Percentiles rank a stretch among this genome's conserved stretches.
These are phyloP conservation scores for Distichodus sexfasciatus DNA, from an alignment of 2,797 vertebrate genomes.

Conservation along the genomic window DNA sequence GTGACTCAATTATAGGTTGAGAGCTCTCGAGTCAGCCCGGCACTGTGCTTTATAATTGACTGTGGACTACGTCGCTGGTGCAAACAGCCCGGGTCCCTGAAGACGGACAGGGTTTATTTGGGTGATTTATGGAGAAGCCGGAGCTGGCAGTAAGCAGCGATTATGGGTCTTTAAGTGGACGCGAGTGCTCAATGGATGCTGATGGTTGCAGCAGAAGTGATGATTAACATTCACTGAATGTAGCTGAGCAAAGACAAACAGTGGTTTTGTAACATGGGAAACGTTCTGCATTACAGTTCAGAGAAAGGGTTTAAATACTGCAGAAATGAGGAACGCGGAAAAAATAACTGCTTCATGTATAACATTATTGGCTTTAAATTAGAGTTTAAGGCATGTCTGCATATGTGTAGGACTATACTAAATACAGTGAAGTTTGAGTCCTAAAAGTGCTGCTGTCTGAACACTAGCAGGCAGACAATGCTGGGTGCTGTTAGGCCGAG, in stretches of 20 bases:
- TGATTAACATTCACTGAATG: slow-evolving; percentile 10
- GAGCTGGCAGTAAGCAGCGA: neutral
- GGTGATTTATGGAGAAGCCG: slow-evolving; percentile 15
- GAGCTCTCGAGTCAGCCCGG: slow-evolving; percentile 25
- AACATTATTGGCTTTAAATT: no score
- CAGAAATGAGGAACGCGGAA: no score
- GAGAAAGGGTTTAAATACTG: neutral
- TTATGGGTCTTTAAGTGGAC: slow-evolving; percentile 12
- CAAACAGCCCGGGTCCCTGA: slow-evolving; percentile 24
- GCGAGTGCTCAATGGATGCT: neutral
- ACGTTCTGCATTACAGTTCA: neutral
- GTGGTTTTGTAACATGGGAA: neutral
- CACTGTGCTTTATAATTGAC: slow-evolving; percentile 38
- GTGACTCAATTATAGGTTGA: slow-evolving; percentile 49
- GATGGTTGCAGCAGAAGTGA: neutral
- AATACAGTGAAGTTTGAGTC: no score
- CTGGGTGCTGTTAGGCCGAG: no score
- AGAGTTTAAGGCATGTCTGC: no score
- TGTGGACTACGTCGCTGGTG: slow-evolving; percentile 15
- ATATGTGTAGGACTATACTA: no score
- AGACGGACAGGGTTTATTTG: slow-evolving; percentile 28
- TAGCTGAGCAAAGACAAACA: neutral
- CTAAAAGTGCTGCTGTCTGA: no score
- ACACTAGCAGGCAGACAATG: no score
- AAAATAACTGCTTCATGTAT: no score